A percentile compares a stretch with the other conserved stretches of the same genome.
Evolutionary conservation across 53 echinoderm and acorn worm species (phyloP).

Genomic region (Apostichopus leukothele): DNA sequence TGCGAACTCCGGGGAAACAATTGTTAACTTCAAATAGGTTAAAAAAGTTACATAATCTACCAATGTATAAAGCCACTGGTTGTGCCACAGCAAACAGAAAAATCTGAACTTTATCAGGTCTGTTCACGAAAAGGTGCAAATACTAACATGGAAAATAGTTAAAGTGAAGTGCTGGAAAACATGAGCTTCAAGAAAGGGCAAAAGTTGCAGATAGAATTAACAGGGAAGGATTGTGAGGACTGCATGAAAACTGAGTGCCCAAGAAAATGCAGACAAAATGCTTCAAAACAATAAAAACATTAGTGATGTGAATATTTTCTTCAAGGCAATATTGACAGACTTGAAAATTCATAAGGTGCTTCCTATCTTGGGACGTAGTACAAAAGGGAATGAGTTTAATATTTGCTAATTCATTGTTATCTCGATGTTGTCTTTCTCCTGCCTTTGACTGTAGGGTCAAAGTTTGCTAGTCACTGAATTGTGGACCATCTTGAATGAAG

Average conservation of each 20-base stretch:
- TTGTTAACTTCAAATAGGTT: too few species aligned
- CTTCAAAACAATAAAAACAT: neutral
- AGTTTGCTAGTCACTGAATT: too few species aligned
- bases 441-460: too few species aligned
- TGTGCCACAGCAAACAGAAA: too few species aligned
- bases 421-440: too few species aligned
- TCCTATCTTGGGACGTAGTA: too few species aligned
- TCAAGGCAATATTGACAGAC: neutral
- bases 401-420: too few species aligned
- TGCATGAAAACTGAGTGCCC: neutral
- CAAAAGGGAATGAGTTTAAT: too few species aligned
- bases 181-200: neutral
- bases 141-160: neutral
- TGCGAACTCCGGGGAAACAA: too few species aligned
- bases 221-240: neutral
- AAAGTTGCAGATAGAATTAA: neutral
- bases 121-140: neutral
- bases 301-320: neutral
- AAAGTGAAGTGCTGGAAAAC: neutral
- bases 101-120: neutral
- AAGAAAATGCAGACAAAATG: neutral
- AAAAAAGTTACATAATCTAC: too few species aligned
- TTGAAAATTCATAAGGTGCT: neutral
- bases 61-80: too few species aligned
- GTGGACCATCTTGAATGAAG: too few species aligned